Base-by-base conservation (phyloP, 2,113 vertebrate species). In the Procavia capensis region DNA sequence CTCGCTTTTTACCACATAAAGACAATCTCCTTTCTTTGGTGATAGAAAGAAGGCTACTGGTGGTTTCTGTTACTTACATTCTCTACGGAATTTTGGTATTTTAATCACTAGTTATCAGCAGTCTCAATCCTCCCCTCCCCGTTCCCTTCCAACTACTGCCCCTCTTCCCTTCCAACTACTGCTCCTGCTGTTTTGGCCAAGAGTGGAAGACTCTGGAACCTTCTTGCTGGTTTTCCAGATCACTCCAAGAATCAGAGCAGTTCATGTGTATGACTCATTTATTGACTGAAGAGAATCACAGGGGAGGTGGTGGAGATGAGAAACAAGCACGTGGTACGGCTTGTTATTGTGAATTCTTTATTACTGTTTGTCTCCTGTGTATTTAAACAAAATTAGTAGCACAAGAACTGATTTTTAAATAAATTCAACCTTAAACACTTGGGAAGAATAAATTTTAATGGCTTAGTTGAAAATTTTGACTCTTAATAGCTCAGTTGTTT, bases 361-460 rank as follows among this genome's bases (percentile, higher is more conserved):
- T 76, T 76, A 19, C 2, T 88, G 34, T 87, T 41, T 1, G 10
- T 78, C 75, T 91, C 47, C 68, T 43, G 43, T 75, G 81, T 83
- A 34, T 86, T 87, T 89, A 61, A 91, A 94, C 68, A 93, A 72
- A 97, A 85, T 85, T 16, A 96, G 50, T 72, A 96, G 41, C 39
- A 34, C 9, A 36, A 82, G 70, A 79, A 75, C 45, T 79, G 39
- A 17, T 50, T 88, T 78, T 72, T 81, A 89, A 93, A 68, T 92
- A 74, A 83, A 80, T 81, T 94, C 64, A 34, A 34, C 34, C 31
- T 87, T 43, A 93, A 57, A 61, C 66, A 70, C 36, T 93, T 54
- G 79, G 68, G 75, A 88, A 68, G 68, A 54, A 29, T 90, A 91
- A 93, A 83, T 94, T 75, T 66, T 86, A 93, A 92, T 50, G 47